Evolutionary conservation across 2,113 vertebrate genomes (phyloP).

Genomic region (Eurystomus gularis): DNA sequence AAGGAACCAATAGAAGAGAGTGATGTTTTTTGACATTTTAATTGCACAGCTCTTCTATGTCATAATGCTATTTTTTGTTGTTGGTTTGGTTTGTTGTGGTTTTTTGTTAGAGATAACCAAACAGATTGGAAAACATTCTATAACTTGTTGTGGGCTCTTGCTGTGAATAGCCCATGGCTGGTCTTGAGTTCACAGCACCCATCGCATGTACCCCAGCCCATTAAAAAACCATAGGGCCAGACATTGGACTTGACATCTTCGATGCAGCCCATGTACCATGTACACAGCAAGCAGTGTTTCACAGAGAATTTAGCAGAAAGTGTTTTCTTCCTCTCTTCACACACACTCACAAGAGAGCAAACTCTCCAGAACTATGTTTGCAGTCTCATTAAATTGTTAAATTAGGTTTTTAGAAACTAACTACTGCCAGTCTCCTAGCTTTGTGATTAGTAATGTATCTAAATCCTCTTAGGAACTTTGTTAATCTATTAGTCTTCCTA

Average conservation of each 20-base stretch:
- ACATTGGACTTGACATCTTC: background rate
- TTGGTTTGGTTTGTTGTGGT: no score
- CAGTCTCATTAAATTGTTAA: background rate
- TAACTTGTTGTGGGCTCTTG: background rate
- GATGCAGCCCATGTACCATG: background rate
- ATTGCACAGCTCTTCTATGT: background rate
- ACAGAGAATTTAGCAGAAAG: background rate
- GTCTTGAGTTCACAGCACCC: background rate
- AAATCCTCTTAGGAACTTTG: conserved; percentile 32
- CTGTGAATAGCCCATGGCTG: background rate
- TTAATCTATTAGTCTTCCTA: conserved; percentile 29
- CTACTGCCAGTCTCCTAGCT: background rate
- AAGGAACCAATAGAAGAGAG: background rate
- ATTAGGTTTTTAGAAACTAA: background rate
- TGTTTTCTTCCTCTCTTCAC: background rate
- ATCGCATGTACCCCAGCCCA: background rate
- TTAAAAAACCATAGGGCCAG: background rate
- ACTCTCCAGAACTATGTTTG: background rate
- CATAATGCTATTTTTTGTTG: background rate
- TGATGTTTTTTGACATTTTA: background rate
- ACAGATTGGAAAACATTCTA: background rate
- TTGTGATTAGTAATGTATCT: background rate
- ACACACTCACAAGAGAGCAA: background rate
- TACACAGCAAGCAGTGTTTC: background rate
- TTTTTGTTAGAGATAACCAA: background rate